phyloP scores from a whole-genome alignment of 2,113 vertebrate genomes.

The Xenotilapia caudafasciata region DNA sequence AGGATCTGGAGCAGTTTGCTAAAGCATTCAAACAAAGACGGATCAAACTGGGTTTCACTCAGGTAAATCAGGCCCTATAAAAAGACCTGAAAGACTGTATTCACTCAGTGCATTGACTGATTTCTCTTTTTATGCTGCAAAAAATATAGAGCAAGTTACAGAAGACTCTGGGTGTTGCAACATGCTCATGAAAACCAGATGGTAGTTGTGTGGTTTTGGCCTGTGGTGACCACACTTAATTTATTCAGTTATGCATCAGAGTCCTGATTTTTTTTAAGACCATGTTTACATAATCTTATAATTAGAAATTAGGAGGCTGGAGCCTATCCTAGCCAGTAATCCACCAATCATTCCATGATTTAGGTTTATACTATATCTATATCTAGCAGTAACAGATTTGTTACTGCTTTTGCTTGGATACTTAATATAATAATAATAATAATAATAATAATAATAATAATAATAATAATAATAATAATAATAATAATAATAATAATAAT shows the following conservation, averaged over 20 bases:
- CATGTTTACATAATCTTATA: neutral
- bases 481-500: neutral
- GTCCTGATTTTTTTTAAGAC: neutral
- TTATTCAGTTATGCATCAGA: neutral
- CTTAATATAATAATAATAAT: neutral
- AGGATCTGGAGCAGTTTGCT: slow-evolving; percentile 95
- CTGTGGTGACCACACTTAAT: neutral
- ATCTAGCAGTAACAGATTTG: neutral
- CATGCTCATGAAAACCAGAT: neutral
- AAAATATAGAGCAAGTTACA: neutral
- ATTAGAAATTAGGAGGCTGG: neutral
- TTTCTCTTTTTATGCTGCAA: neutral
- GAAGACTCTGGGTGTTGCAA: neutral
- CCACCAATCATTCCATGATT: neutral
- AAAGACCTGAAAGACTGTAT: neutral
- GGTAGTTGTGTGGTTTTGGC: neutral
- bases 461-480: neutral
- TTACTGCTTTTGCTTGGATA: neutral
- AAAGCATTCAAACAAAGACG: slow-evolving; percentile 98
- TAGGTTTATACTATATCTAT: neutral
- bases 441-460: neutral
- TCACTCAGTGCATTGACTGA: neutral
- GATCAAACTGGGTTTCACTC: slow-evolving; percentile 97
- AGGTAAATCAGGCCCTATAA: slow-evolving; percentile 66
- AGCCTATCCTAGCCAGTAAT: neutral